Evolutionary conservation across 2,113 vertebrate genomes (phyloP).

Genomic region (Neolamprologus fasciatus): DNA sequence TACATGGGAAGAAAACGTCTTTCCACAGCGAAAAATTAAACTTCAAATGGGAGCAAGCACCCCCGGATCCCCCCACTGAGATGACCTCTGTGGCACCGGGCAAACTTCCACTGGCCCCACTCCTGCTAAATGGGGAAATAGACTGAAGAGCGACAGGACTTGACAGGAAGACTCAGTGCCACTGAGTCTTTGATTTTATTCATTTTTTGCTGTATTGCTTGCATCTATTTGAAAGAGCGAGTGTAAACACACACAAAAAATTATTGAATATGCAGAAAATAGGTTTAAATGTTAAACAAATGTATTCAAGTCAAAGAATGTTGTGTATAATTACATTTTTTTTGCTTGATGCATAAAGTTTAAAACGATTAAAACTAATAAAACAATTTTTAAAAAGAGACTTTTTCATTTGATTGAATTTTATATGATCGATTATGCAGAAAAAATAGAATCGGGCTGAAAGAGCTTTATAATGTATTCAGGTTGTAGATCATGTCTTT

Average conservation of each 20-base stretch:
- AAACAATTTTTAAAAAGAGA: accelerated
- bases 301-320: neutral
- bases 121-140: accelerated
- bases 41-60: neutral
- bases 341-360: neutral
- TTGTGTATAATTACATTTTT: accelerated
- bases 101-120: neutral
- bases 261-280: neutral
- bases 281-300: neutral
- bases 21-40: neutral
- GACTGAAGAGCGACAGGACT: neutral
- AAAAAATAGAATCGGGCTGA: neutral
- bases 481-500: neutral
- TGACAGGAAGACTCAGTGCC: no score
- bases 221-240: neutral
- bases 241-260: neutral
- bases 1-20: neutral
- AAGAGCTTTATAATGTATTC: neutral
- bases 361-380: neutral
- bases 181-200: neutral
- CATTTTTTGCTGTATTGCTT: accelerated
- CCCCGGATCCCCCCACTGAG: neutral
- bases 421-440: neutral
- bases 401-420: accelerated
- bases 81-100: neutral